Evolutionary conservation across 2,797 vertebrate species (phyloP), one percentile per base, ranked within the genome.

Genomic region (Vultur gryphus): DNA sequence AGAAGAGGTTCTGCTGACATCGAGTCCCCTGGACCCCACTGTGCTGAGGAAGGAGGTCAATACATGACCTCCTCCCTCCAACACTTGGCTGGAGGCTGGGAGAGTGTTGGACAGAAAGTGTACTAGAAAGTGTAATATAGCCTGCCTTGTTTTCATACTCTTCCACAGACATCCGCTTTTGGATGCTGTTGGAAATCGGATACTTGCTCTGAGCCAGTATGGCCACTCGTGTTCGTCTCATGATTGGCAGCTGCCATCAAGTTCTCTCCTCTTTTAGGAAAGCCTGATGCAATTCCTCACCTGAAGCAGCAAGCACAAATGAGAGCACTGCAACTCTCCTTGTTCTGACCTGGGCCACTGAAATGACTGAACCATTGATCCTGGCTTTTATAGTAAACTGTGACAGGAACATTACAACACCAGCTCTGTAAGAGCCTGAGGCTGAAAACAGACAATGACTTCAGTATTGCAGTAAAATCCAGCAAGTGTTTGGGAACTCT

Each of bases 11-110:
- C 55, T 83, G 24, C 55, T 62, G 26, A 12, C 11, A 65, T 6
- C 0, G 0, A 39, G 59, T 69, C 3, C 6, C 12, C 9, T 1
- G 2, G 9, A 43, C 14, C 21, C 6, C 12, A 6, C 11, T 25
- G 7, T 75, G n/a, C 59, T 76, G 62, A 90, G 35, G 14, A 13
- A 76, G 28, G 6, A 54, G 13, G 24, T 29, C 25, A 71, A 11
- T 17, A 82, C 5, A 11, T 12, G 3, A 73, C 6, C 12, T 76
- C 15, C 44, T 78, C 16, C 16, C 17, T 75, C 67, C 16, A 65
- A 11, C 46, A 37, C 43, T 64, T 61, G 9, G 28, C 17, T 70
- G 26, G 20, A 87, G n/a, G 9, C 44, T 71, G 18, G 14, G 35
- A 78, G 25, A 55, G 8, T 7, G 6, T 6, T 51, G 49, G 35